Evolutionary conservation across 2,888 invertebrate species (phyloP).

Genomic region (Hydropsyche betteni): DNA sequence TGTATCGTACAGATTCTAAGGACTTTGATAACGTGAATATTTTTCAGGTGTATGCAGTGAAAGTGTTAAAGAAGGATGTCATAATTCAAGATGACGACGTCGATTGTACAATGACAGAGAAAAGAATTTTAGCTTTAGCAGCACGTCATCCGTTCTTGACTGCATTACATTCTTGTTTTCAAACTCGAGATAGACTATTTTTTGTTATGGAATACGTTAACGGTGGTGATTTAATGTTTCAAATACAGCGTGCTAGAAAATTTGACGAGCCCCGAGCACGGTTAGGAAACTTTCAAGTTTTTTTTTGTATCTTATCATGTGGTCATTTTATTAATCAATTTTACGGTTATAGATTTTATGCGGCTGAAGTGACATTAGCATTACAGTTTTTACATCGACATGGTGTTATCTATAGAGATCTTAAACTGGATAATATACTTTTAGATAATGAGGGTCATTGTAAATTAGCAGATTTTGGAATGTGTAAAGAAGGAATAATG

Average conservation of each 20-base stretch:
- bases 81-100: constrained; percentile 99
- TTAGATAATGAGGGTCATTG: constrained; percentile 95
- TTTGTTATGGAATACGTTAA: constrained; percentile 99
- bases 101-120: constrained; percentile 99
- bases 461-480: constrained; percentile 95
- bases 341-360: constrained; percentile 75
- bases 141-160: constrained; percentile 98
- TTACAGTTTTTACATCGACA: constrained; percentile 96
- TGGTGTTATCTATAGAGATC: constrained; percentile 98
- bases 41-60: constrained; percentile 78
- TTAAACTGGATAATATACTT: constrained; percentile 98
- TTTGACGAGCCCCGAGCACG: constrained; percentile 96
- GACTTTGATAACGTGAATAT: too few relatives aligned
- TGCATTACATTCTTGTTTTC: constrained; percentile 96
- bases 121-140: constrained; percentile 94
- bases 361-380: constrained; percentile 97
- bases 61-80: constrained; percentile 95
- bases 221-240: constrained; percentile 99
- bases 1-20: too few relatives aligned
- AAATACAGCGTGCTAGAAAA: constrained; percentile 97
- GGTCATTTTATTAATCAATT: not conserved
- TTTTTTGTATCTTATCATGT: not conserved
- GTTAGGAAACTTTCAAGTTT: constrained; percentile 56
- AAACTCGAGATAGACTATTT: constrained; percentile 94
- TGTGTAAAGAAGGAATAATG: constrained; percentile 96